phyloP scores from a whole-genome alignment of 2,113 vertebrate species.

The Ginglymostoma cirratum region DNA sequence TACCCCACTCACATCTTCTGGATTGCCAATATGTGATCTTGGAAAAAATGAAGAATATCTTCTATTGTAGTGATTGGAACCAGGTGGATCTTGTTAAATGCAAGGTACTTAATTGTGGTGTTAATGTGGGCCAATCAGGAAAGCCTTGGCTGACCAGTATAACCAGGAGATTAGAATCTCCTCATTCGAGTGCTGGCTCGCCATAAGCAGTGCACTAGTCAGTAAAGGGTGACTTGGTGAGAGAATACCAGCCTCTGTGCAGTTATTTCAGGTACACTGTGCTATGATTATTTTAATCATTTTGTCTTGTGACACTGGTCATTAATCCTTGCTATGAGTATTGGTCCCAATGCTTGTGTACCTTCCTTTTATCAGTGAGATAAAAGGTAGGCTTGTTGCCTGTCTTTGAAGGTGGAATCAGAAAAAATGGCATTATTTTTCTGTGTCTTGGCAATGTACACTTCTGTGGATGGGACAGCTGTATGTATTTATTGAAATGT shows the following conservation, averaged over 20 bases:
- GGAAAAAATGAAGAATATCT: neutral
- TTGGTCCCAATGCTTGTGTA: neutral
- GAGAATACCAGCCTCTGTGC: no score
- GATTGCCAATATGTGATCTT: neutral
- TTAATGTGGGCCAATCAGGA: no score
- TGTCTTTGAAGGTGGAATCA: neutral
- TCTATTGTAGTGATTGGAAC: no score
- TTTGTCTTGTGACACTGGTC: neutral
- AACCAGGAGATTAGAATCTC: no score
- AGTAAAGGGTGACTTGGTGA: no score
- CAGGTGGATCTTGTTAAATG: no score
- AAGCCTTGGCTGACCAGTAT: no score
- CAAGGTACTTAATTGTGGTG: no score
- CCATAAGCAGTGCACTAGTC: no score
- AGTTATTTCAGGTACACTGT: neutral
- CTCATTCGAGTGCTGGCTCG: no score
- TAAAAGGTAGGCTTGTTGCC: neutral
- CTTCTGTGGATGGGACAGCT: neutral
- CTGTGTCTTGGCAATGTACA: neutral
- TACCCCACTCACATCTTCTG: neutral
- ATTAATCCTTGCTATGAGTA: neutral
- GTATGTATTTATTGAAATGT: neutral
- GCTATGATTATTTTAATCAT: neutral
- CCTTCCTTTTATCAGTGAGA: neutral
- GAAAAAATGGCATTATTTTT: neutral